A percentile compares a stretch with the other conserved stretches of the same genome.
phyloP scores from a whole-genome alignment of 2,888 invertebrate genomes.

The Drosophila aldrichi region DNA sequence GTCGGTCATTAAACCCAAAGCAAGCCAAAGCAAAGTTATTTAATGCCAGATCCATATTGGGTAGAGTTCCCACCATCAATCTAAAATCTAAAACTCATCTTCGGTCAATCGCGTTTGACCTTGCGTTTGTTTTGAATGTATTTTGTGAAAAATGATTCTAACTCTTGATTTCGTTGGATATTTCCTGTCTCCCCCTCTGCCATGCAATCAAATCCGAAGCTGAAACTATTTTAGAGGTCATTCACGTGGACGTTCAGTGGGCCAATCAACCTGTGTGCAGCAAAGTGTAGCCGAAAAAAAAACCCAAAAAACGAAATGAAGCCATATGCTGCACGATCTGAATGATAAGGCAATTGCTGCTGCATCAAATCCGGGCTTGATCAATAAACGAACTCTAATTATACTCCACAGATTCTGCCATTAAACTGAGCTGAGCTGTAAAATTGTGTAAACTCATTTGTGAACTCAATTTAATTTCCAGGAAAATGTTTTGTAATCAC shows the following conservation, averaged over 20 bases:
- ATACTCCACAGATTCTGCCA: background rate
- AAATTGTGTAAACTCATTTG: slow-evolving; percentile 40
- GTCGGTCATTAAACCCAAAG: slow-evolving; percentile 73
- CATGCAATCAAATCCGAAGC: background rate
- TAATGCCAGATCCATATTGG: slow-evolving; percentile 51
- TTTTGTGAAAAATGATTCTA: slow-evolving; percentile 55
- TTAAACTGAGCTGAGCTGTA: background rate
- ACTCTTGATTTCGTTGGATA: slow-evolving; percentile 64
- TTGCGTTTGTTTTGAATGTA: slow-evolving; percentile 63
- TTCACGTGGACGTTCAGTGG: slow-evolving; percentile 57
- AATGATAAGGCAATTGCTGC: slow-evolving; percentile 41
- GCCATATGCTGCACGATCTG: slow-evolving; percentile 41
- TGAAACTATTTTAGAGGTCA: slow-evolving; percentile 67
- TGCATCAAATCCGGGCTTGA: slow-evolving; percentile 20
- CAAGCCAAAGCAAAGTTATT: slow-evolving; percentile 8
- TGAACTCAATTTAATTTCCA: slow-evolving; percentile 54
- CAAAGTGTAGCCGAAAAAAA: slow-evolving; percentile 63
- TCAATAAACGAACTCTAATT: slow-evolving; percentile 29
- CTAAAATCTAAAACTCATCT: slow-evolving; percentile 48
- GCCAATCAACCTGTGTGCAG: slow-evolving; percentile 66
- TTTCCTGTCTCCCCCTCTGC: slow-evolving; percentile 15
- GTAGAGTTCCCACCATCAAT: slow-evolving; percentile 62
- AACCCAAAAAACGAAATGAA: slow-evolving; percentile 14
- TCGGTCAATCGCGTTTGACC: slow-evolving; percentile 68
- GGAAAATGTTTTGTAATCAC: slow-evolving; percentile 42